Base-by-base conservation (phyloP, 2,113 vertebrate species). In the Otolemur garnettii region DNA sequence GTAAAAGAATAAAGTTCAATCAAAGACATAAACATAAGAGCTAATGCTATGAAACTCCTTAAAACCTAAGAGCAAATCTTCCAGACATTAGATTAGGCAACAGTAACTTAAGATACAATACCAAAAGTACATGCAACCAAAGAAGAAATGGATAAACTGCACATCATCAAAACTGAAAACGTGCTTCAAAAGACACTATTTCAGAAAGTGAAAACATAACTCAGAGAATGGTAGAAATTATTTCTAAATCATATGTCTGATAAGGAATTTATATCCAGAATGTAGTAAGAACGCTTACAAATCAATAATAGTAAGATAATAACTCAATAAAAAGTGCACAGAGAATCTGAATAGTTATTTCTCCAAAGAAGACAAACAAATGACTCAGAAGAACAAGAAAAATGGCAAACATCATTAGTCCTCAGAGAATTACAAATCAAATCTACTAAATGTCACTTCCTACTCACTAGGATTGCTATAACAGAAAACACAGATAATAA, bases 361-460 rank as follows among this genome's bases (percentile, higher is more conserved):
- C n/a, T 75, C n/a, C 57, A 91, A 91, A 86, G 38, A 82, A 38
- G 10, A 82, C 1, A 81, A 3, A 18, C 28, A 50, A 95, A 80
- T 6, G 1, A 9, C 33, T 26, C 53, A 57, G 42, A 86, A 72
- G 38, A 28, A 71, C 26, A 86, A 18, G 26, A 91, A 87, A 45
- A 21, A 87, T 92, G 50, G 10, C 55, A 21, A 74, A 59, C 75
- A 91, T 87, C 22, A 91, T 35, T 35, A 66, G 28, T 91, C n/a
- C 81, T 35, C 35, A 66, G n/a, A 81, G 75, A 92, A 92, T 62
- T 72, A 35, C 71, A 80, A 92, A 82, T 35, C 45, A 81, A 87
- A 90, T 42, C 42, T 15, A 33, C 26, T 0, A 85, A 24, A 60
- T 42, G 66, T 19, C 19, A 90, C 42, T 45, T 85, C 33, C 78